Percentiles rank a stretch among this genome's conserved stretches.
Conservation (phyloP, 2,113 vertebrate species). For the Picathartes gymnocephalus region DNA sequence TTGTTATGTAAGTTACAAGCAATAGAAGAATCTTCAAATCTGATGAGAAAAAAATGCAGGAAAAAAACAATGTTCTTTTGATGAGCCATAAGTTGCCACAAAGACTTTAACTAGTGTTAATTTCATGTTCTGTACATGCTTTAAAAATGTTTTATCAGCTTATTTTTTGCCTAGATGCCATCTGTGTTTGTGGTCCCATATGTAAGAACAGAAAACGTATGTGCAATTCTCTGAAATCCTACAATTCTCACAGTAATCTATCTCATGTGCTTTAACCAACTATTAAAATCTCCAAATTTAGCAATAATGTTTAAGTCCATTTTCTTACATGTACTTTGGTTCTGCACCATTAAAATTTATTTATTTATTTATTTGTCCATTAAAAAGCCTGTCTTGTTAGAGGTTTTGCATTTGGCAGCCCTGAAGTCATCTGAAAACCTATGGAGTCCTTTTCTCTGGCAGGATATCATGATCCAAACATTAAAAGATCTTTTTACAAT, state of each 20-base stretch:
- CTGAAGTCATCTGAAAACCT: not conserved
- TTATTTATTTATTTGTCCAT: not conserved
- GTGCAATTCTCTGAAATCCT: not conserved
- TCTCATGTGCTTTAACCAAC: not conserved
- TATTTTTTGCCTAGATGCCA: not conserved
- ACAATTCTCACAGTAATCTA: not conserved
- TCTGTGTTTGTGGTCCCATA: not conserved
- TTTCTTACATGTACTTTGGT: not conserved
- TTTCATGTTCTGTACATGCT: not conserved
- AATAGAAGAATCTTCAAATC: not conserved
- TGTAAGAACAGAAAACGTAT: not conserved
- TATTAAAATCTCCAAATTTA: not conserved
- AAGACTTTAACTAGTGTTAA: not conserved
- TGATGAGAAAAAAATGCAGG: not conserved
- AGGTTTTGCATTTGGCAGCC: not conserved
- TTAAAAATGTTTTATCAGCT: not conserved
- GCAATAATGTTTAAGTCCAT: not conserved
- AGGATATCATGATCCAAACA: not conserved
- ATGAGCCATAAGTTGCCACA: not conserved
- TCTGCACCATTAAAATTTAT: not conserved
- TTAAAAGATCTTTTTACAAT: not conserved
- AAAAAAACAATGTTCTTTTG: not conserved
- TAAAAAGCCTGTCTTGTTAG: not conserved
- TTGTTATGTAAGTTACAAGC: not conserved
- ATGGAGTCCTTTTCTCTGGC: not conserved